These are phyloP conservation scores for Polypedilum vanderplanki DNA, from an alignment of 1,140 invertebrate genomes.

Conservation along the genomic window DNA sequence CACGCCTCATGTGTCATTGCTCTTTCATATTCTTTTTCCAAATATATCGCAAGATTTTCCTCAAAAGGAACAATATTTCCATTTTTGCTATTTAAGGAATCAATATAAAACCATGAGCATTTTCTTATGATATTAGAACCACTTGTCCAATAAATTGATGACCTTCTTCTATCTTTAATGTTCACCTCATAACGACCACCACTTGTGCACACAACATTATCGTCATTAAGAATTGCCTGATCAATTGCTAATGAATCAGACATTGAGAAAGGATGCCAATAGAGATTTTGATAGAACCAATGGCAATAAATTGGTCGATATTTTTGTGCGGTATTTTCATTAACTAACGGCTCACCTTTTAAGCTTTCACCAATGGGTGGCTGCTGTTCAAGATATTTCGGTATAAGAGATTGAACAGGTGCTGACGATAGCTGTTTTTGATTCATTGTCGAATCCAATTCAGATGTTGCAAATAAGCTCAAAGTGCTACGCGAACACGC, in stretches of 20 bases:
- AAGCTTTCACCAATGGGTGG: neutral
- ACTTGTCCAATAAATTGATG: slow-evolving; percentile 22
- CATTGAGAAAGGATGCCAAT: slow-evolving; percentile 21
- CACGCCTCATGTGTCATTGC: neutral
- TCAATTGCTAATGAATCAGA: neutral
- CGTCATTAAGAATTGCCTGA: neutral
- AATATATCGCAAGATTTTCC: neutral
- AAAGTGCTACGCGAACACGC: neutral
- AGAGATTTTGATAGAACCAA: slow-evolving; percentile 23
- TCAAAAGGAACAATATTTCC: neutral
- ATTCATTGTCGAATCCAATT: neutral
- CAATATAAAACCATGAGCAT: slow-evolving; percentile 14
- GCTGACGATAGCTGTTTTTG: neutral
- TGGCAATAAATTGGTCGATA: slow-evolving; percentile 23
- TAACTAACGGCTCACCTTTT: neutral
- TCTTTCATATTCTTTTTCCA: slow-evolving; percentile 1
- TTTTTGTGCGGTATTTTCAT: neutral
- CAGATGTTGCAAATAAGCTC: slow-evolving; percentile 16
- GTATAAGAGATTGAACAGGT: neutral
- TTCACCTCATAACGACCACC: neutral
- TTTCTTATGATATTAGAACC: neutral
- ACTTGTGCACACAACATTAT: neutral
- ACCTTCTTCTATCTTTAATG: neutral
- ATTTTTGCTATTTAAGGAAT: neutral
- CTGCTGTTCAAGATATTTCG: slow-evolving; percentile 15